These are phyloP conservation scores for Ellobium chinense DNA, from an alignment of 2,888 invertebrate species.

Conservation along the genomic window DNA sequence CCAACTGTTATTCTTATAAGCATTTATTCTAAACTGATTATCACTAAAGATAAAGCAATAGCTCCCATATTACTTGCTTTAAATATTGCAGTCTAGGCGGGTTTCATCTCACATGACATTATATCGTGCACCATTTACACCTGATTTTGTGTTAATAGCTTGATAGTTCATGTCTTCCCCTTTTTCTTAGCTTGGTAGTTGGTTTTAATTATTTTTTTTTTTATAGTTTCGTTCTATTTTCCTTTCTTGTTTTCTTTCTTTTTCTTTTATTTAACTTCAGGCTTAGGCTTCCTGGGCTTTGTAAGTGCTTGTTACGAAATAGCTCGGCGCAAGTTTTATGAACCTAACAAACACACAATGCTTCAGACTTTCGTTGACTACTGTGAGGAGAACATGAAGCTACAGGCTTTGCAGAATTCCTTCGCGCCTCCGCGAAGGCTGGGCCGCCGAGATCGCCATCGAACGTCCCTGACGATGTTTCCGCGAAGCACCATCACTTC, in stretches of 20 bases:
- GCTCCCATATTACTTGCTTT: too few relatives aligned
- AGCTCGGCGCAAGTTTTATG: conserved; percentile 65
- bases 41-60: too few relatives aligned
- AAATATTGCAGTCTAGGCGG: too few relatives aligned
- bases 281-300: conserved; percentile 75
- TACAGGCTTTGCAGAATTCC: conserved; percentile 45
- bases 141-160: too few relatives aligned
- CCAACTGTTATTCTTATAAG: too few relatives aligned
- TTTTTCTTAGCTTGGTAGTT: background rate
- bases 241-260: background rate
- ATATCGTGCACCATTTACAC: too few relatives aligned
- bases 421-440: background rate
- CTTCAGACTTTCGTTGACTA: conserved; percentile 67
- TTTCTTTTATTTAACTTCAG: conserved; percentile 38
- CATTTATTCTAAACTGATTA: too few relatives aligned
- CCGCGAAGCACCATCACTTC: conserved; percentile 45
- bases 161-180: too few relatives aligned
- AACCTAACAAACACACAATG: conserved; percentile 58
- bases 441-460: conserved; percentile 9
- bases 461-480: conserved; percentile 45
- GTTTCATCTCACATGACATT: too few relatives aligned
- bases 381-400: conserved; percentile 63
- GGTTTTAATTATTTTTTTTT: background rate
- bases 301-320: conserved; percentile 74
- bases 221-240: background rate